Evolutionary conservation across 2,113 vertebrate species (phyloP).

Genomic region (Murina feae): DNA sequence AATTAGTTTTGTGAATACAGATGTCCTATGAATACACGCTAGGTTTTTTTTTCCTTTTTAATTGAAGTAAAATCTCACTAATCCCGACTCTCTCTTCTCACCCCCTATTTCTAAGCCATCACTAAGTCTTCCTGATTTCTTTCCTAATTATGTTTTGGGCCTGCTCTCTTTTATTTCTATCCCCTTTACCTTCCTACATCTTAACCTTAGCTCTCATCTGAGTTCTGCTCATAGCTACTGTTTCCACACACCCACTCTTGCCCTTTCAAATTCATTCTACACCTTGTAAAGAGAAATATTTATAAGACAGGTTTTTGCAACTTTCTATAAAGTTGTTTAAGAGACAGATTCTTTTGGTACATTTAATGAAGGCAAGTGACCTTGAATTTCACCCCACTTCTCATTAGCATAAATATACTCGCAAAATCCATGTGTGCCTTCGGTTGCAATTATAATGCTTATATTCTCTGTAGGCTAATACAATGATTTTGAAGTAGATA

Average conservation of each 20-base stretch:
- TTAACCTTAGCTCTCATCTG: neutral
- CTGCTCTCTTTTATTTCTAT: neutral
- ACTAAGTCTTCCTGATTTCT: neutral
- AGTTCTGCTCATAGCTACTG: neutral
- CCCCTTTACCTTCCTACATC: neutral
- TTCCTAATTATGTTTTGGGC: neutral
- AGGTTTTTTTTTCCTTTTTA: neutral
- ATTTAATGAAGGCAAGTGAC: neutral
- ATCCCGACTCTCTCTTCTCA: neutral
- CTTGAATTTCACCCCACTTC: neutral
- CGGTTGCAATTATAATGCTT: neutral
- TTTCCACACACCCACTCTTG: neutral
- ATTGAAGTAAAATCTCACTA: conserved; percentile 42
- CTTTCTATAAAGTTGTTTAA: conserved; percentile 11
- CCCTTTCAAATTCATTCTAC: neutral
- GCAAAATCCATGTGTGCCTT: neutral
- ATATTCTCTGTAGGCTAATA: neutral
- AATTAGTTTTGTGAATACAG: conserved; percentile 65
- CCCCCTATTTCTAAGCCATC: neutral
- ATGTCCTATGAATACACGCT: conserved; percentile 48
- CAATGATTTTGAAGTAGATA: neutral
- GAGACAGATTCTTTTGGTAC: conserved; percentile 14
- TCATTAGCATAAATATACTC: neutral
- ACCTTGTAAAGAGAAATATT: neutral
- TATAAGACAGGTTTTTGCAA: conserved; percentile 33